Conservation (phyloP, 1,140 invertebrate genomes). For the Rhysida immarginata region DNA sequence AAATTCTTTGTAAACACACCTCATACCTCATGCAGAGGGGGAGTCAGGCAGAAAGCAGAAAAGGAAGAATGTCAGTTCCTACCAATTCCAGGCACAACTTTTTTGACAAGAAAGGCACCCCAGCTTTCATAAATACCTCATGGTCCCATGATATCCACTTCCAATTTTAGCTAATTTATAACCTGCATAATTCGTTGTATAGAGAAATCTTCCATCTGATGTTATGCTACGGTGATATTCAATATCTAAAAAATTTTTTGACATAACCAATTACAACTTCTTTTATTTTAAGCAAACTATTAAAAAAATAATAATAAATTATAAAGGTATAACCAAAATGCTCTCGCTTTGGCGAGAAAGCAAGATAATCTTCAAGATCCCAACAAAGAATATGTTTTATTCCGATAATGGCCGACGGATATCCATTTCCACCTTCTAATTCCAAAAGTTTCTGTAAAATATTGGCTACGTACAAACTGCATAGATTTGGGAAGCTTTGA, state of each 20-base stretch:
- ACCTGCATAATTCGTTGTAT: slow-evolving; percentile 25
- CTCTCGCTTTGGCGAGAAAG: slow-evolving; percentile 5
- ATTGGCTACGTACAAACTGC: slow-evolving; percentile 21
- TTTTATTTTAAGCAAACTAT: too few relatives aligned
- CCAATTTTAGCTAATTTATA: slow-evolving; percentile 29
- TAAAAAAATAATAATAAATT: background rate
- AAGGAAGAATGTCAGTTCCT: too few relatives aligned
- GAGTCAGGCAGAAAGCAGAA: too few relatives aligned
- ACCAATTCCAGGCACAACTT: too few relatives aligned
- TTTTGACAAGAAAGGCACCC: too few relatives aligned
- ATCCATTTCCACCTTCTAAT: slow-evolving; percentile 24
- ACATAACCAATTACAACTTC: too few relatives aligned
- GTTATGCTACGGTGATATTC: slow-evolving; percentile 25
- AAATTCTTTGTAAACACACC: too few relatives aligned
- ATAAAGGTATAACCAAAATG: background rate
- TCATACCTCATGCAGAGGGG: too few relatives aligned
- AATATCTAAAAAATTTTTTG: slow-evolving; percentile 16
- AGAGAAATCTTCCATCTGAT: slow-evolving; percentile 27
- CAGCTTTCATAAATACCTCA: too few relatives aligned
- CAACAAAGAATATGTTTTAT: slow-evolving; percentile 27
- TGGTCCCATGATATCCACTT: slow-evolving; percentile 27
- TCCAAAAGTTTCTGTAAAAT: slow-evolving; percentile 24
- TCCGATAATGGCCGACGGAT: slow-evolving; percentile 21
- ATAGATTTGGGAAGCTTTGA: slow-evolving; percentile 22
- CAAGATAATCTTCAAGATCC: slow-evolving; percentile 28